Evolutionary conservation across 1,140 invertebrate species (phyloP).

Genomic region (Cyphomyrmex costatus): DNA sequence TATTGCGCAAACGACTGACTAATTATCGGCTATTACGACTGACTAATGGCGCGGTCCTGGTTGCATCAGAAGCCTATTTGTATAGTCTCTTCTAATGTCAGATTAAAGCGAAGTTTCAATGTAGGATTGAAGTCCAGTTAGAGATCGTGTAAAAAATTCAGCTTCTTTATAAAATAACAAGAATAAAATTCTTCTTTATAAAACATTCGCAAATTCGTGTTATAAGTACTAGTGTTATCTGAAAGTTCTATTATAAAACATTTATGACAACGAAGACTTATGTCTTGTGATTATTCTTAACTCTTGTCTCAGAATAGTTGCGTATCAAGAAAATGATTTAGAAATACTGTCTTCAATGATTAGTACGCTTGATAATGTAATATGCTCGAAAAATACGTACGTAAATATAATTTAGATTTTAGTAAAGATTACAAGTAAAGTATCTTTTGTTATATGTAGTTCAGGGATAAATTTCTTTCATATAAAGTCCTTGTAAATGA

Average conservation of each 20-base stretch:
- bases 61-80: constrained; percentile 71
- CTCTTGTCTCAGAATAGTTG: not conserved
- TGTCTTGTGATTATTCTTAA: constrained; percentile 22
- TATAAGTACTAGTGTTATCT: constrained; percentile 26
- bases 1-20: constrained; percentile 71
- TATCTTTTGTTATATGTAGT: not conserved
- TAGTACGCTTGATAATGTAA: not conserved
- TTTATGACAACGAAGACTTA: not conserved
- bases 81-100: constrained; percentile 25
- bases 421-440: not conserved
- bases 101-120: constrained; percentile 70
- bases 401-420: constrained; percentile 11
- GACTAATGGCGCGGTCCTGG: constrained; percentile 53
- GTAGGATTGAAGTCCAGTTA: not conserved
- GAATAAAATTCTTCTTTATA: too few species aligned
- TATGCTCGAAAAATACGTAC: not conserved
- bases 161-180: not conserved
- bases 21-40: constrained; percentile 76
- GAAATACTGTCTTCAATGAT: not conserved
- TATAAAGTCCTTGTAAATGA: not conserved
- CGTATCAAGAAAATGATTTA: not conserved
- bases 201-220: not conserved
- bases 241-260: not conserved
- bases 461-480: not conserved
- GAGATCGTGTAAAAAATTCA: not conserved